These are phyloP conservation scores for Chloroceryle inda DNA, from an alignment of 2,797 vertebrate genomes.

Conservation along the genomic window DNA sequence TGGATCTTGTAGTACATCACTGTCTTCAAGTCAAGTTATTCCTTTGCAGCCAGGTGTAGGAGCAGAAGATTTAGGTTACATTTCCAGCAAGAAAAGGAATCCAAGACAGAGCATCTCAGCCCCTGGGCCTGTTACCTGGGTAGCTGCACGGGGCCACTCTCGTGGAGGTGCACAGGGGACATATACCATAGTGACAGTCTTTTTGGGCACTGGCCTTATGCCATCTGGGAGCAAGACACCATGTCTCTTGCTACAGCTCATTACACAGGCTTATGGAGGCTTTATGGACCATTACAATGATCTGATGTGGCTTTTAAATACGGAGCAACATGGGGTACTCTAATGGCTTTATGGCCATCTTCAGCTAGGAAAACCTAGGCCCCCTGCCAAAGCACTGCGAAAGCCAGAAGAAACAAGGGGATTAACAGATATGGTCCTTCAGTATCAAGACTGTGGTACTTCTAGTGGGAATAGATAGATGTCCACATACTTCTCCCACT, in stretches of 20 bases:
- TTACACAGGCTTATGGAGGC: constrained; percentile 25
- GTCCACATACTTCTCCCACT: neutral
- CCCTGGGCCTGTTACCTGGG: neutral
- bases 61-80: neutral
- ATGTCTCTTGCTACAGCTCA: neutral
- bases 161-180: neutral
- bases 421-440: neutral
- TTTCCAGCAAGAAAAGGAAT: neutral
- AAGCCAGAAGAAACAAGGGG: neutral
- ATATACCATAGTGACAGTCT: too few relatives aligned
- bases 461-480: neutral
- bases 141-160: neutral
- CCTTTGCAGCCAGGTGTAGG: neutral
- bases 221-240: neutral
- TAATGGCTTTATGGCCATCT: neutral
- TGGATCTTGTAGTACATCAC: neutral
- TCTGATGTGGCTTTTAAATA: neutral
- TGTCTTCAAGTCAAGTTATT: neutral
- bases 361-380: neutral
- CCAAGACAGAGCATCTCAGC: neutral
- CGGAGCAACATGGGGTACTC: neutral
- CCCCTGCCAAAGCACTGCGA: neutral
- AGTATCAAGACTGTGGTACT: neutral
- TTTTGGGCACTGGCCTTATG: neutral
- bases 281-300: constrained; percentile 36